A percentile compares a stretch with the other conserved stretches of the same genome.
Conservation (phyloP, 1,140 invertebrate genomes). For the Magallana angulata region DNA sequence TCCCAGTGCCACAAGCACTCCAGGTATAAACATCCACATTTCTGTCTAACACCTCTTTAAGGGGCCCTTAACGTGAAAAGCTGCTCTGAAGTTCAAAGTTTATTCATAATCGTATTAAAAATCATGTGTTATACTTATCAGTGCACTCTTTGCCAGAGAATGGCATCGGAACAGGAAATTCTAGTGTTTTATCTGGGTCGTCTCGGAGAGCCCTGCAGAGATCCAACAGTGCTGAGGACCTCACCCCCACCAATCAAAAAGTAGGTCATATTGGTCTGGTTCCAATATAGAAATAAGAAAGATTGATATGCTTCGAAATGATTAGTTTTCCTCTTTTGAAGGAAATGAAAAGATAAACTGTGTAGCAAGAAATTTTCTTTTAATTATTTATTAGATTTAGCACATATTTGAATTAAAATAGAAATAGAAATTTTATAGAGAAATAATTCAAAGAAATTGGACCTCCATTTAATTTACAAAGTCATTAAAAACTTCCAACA, state of each 20-base stretch:
- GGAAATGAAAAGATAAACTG: no score
- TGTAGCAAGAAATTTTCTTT: no score
- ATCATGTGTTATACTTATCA: slow-evolving; percentile 41
- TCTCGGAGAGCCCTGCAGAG: slow-evolving; percentile 62
- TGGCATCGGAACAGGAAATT: slow-evolving; percentile 37
- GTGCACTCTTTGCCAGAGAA: slow-evolving; percentile 56
- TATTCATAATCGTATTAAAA: not conserved
- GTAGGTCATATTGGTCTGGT: slow-evolving; percentile 52
- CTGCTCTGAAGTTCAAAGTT: no score
- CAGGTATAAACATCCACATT: slow-evolving; percentile 61
- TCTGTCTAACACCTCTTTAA: not conserved
- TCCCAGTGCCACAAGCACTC: slow-evolving; percentile 74
- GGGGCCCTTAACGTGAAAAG: not conserved
- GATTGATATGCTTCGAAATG: no score
- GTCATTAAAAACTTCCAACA: no score
- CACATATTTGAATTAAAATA: no score
- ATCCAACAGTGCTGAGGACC: slow-evolving; percentile 74
- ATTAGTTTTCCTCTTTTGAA: no score
- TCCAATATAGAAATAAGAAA: no score
- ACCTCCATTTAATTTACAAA: no score
- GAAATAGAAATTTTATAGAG: no score
- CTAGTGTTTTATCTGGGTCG: slow-evolving; percentile 50
- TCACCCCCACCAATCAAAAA: slow-evolving; percentile 58
- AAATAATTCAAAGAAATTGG: no score
- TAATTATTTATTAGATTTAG: no score